A percentile compares a stretch with the other conserved stretches of the same genome.
These are phyloP conservation scores for Tetramorium alpestre DNA, from an alignment of 1,140 invertebrate genomes.

Conservation along the genomic window DNA sequence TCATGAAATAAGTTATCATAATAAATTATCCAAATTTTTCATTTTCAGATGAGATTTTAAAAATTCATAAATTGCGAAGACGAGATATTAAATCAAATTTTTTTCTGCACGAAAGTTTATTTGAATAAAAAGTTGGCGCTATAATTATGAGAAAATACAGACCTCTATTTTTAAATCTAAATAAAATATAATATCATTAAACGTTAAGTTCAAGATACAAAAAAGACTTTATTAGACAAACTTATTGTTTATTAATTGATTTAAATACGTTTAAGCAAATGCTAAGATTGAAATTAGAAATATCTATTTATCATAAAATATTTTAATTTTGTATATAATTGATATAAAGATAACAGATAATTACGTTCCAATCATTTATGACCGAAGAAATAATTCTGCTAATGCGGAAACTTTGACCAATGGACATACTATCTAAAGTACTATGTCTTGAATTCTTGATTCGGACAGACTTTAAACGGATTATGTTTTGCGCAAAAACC, in stretches of 20 bases:
- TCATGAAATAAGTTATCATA: background rate
- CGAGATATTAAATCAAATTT: background rate
- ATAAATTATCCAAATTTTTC: background rate
- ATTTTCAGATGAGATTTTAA: background rate
- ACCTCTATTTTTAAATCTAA: background rate
- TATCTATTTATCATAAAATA: background rate
- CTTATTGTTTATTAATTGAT: background rate
- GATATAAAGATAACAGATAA: background rate
- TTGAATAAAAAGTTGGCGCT: background rate
- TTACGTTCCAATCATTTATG: background rate
- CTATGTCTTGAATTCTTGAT: slow-evolving; percentile 13
- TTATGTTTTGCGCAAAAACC: slow-evolving; percentile 8
- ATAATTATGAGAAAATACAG: background rate
- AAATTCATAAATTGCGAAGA: background rate
- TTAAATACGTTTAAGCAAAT: background rate
- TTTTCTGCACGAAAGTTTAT: background rate
- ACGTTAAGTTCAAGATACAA: background rate
- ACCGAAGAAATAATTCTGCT: slow-evolving; percentile 14
- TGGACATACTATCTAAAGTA: background rate
- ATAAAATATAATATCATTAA: background rate
- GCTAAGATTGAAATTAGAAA: background rate
- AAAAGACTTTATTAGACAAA: background rate
- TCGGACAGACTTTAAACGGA: background rate
- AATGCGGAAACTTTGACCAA: background rate
- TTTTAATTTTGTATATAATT: background rate